phyloP scores from a whole-genome alignment of 1,140 invertebrate species.

The Orius insidiosus region DNA sequence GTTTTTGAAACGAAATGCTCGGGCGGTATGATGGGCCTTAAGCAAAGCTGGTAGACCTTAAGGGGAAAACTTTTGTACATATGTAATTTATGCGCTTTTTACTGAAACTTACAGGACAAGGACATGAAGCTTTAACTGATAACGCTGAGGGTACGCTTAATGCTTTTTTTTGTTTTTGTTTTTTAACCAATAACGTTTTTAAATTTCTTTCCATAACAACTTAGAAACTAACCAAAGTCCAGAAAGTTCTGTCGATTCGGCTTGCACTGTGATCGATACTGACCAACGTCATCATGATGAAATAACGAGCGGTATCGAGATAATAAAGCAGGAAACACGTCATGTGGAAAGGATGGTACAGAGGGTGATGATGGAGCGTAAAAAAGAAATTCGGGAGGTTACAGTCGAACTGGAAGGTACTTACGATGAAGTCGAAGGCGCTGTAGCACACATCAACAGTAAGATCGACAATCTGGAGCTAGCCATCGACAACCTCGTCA shows the following conservation, averaged over 20 bases:
- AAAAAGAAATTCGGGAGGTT: not conserved
- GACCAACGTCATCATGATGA: not conserved
- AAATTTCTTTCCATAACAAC: not conserved
- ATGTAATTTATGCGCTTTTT: too few relatives aligned
- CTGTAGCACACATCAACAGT: slow-evolving; percentile 10
- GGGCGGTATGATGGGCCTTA: too few relatives aligned
- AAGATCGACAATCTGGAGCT: slow-evolving; percentile 13
- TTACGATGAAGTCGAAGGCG: slow-evolving; percentile 5
- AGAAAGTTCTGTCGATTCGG: not conserved
- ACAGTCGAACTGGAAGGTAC: too few relatives aligned
- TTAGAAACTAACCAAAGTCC: slow-evolving; percentile 1
- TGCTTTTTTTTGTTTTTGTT: slow-evolving; percentile 2
- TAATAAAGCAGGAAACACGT: slow-evolving; percentile 7
- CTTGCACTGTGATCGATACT: slow-evolving; percentile 11
- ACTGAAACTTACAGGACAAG: not conserved
- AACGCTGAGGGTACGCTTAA: slow-evolving; percentile 6
- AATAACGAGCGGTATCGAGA: not conserved
- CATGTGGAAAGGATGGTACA: slow-evolving; percentile 8
- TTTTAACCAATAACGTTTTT: slow-evolving; percentile 3
- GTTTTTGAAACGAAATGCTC: too few relatives aligned
- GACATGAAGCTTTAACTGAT: not conserved
- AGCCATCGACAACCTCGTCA: slow-evolving; percentile 11
- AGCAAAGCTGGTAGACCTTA: too few relatives aligned
- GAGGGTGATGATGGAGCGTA: slow-evolving; percentile 11
- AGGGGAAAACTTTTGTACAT: too few relatives aligned